Conservation (phyloP, 30 jellyfish, hydroid and myxozoan species). For the Clytia hemisphaerica region DNA sequence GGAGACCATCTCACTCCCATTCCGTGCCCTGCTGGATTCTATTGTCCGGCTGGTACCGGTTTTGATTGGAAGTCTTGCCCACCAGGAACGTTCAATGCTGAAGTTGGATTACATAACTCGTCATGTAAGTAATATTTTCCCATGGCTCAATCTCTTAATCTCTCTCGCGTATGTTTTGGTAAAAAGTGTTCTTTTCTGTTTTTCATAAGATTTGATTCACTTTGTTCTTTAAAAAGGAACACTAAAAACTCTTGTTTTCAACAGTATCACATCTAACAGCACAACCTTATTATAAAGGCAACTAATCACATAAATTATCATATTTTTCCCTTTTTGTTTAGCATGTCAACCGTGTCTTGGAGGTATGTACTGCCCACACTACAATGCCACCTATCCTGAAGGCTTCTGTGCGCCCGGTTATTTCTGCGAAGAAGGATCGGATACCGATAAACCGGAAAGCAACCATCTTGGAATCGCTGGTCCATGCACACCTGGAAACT, state of each 20-base stretch:
- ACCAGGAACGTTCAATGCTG: slow-evolving; percentile 72
- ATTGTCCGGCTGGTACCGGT: slow-evolving; percentile 76
- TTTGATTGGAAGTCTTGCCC: slow-evolving; percentile 89
- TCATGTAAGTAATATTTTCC: slow-evolving; percentile 25
- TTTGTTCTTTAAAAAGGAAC: too few relatives aligned
- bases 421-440: slow-evolving; percentile 71
- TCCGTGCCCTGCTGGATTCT: slow-evolving; percentile 80
- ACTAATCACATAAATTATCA: too few relatives aligned
- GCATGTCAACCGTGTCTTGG: slow-evolving; percentile 83
- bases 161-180: too few relatives aligned
- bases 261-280: too few relatives aligned
- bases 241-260: too few relatives aligned
- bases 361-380: slow-evolving; percentile 88
- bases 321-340: neutral
- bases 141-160: neutral
- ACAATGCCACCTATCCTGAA: slow-evolving; percentile 63
- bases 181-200: too few relatives aligned
- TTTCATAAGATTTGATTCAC: too few relatives aligned
- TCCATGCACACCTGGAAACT: slow-evolving; percentile 75
- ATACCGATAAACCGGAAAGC: slow-evolving; percentile 53
- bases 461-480: slow-evolving; percentile 76
- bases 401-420: slow-evolving; percentile 88
- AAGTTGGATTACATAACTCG: slow-evolving; percentile 41
- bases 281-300: too few relatives aligned
- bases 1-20: slow-evolving; percentile 68